These are phyloP conservation scores for Centruroides sculpturatus DNA, from an alignment of 1,140 invertebrate genomes.

Conservation along the genomic window DNA sequence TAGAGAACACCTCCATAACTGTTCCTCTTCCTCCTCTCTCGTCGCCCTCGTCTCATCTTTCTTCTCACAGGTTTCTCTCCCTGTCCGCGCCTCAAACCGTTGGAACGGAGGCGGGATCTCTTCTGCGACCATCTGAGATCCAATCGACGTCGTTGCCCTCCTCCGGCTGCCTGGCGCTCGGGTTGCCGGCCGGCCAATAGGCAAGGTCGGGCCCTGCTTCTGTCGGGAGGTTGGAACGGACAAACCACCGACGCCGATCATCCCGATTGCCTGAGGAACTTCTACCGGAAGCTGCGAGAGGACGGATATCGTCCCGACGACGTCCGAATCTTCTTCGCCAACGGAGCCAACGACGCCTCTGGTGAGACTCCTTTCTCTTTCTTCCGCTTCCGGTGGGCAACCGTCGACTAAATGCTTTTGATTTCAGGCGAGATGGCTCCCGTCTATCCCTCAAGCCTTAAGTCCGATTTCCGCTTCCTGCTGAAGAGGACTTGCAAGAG, in stretches of 20 bases:
- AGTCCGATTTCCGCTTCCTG: slow-evolving; percentile 35
- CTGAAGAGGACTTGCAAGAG: slow-evolving; percentile 32
- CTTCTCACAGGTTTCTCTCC: slow-evolving; percentile 24
- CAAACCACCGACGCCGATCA: slow-evolving; percentile 27
- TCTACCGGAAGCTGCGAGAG: slow-evolving; percentile 32
- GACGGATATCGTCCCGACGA: slow-evolving; percentile 36
- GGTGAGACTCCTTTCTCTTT: neutral
- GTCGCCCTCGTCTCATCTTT: neutral
- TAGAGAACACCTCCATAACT: too few species aligned
- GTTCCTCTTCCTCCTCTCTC: neutral
- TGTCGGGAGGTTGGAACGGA: slow-evolving; percentile 41
- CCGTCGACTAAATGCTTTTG: neutral
- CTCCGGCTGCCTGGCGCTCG: slow-evolving; percentile 27
- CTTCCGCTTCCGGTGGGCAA: neutral
- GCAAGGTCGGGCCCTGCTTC: slow-evolving; percentile 38
- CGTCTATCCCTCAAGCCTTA: slow-evolving; percentile 34
- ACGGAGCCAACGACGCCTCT: slow-evolving; percentile 25
- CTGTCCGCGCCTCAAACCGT: slow-evolving; percentile 30
- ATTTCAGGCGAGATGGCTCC: neutral
- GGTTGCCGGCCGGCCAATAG: slow-evolving; percentile 37
- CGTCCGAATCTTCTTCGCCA: slow-evolving; percentile 40
- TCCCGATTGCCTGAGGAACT: slow-evolving; percentile 26
- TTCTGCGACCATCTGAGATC: slow-evolving; percentile 35
- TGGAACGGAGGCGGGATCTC: slow-evolving; percentile 27
- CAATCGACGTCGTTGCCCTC: slow-evolving; percentile 34